Base-by-base conservation (phyloP, 2,888 invertebrate species). In the Mythimna pallens region DNA sequence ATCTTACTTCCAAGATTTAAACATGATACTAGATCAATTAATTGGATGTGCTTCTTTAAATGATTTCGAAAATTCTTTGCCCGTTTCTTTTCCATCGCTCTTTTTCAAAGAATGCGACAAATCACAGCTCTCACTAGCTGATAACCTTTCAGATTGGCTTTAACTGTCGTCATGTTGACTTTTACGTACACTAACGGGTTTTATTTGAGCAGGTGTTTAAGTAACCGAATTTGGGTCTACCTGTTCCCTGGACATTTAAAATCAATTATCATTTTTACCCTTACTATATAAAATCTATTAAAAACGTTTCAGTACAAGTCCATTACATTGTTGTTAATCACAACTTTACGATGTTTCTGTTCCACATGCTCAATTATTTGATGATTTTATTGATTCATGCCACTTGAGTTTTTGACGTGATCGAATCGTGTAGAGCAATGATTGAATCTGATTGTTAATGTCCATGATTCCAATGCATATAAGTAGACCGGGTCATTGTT, bases 381-480 rank as follows among this genome's bases (percentile, higher is more conserved):
- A 81, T 64, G 74, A 80, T 79, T 70, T 81, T 81, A 81, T 81
- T 79, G 80, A 81, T 80, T 80, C 80, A 80, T 80, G 40, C 79
- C 83, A 83, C 67, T 83, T 83, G 43, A 66, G 52, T 67, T 78
- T 70, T 78, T 68, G 80, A 81, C 75, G 80, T 81, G 80, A 83
- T 81, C 75, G 75, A 83, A 83, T 81, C 80, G 83, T 70, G 14
- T 30, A 57, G 58, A 80, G 30, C 74, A 68, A 63, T 83, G 80
- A 83, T 83, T 74, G 80, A 81, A 83, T 82, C 47, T 66, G 61
- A 79, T 73, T 82, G 69, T 70, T 36, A 54, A 52, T 65, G 55
- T 70, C 58, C 70, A 70, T 82, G 74, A 55, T 70, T 52, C 25
- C 52, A 73, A 82, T 83, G 43, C 65, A 63, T 54, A 43, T 61